Conservation (phyloP, 2,113 vertebrate species). For the Solenodon paradoxus region DNA sequence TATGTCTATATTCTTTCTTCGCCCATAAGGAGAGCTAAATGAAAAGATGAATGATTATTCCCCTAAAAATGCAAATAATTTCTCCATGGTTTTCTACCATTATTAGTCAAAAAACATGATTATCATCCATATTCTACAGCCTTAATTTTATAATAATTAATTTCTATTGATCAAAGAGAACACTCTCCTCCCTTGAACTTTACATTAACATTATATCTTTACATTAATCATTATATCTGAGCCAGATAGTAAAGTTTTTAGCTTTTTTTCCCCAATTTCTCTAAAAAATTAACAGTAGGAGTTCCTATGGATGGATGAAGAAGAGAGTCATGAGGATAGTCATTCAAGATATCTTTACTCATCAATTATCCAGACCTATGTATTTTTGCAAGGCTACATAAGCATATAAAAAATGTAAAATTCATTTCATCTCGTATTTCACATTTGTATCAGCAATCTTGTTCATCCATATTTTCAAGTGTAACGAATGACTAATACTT, state of each 20-base stretch:
- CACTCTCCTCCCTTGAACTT: neutral
- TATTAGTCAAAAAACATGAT: neutral
- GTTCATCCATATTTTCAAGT: neutral
- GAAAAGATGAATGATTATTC: neutral
- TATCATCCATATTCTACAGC: constrained; percentile 17
- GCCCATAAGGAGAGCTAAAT: neutral
- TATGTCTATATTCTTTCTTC: neutral
- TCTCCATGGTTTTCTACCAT: neutral
- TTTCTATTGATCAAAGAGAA: constrained; percentile 19
- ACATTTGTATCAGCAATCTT: neutral
- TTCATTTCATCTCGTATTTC: neutral
- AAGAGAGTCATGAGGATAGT: neutral
- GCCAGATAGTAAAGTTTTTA: neutral
- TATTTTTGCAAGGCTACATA: neutral
- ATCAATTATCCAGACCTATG: neutral
- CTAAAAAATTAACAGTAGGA: neutral
- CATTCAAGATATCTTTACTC: neutral
- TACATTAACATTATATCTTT: neutral
- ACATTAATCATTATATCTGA: neutral
- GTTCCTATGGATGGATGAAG: neutral
- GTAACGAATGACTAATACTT: neutral
- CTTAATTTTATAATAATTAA: constrained; percentile 39
- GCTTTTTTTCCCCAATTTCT: neutral
- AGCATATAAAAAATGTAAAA: neutral
- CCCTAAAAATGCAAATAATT: constrained; percentile 2